Evolutionary conservation across 2,888 invertebrate genomes (phyloP).

Genomic region (Danaus chrysippus): DNA sequence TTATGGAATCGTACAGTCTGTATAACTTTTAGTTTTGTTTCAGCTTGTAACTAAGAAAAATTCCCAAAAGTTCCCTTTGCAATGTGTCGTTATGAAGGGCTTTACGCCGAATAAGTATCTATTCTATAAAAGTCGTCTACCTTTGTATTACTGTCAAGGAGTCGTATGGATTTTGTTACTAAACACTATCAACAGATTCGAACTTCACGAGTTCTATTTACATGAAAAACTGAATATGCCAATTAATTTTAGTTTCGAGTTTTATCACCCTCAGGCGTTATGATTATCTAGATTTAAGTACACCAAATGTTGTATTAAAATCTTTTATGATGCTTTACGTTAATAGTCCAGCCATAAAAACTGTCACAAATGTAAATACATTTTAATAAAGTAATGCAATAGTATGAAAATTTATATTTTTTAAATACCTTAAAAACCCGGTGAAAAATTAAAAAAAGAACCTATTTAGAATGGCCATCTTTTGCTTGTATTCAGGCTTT

Average conservation of each 20-base stretch:
- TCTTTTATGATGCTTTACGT: background rate
- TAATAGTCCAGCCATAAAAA: no score
- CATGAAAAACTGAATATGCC: slow-evolving; percentile 39
- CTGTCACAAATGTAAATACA: no score
- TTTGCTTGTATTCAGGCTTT: no score
- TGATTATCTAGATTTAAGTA: slow-evolving; percentile 13
- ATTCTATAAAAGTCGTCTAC: slow-evolving; percentile 47
- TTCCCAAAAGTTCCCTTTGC: slow-evolving; percentile 38
- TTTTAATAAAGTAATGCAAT: no score
- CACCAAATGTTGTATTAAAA: background rate
- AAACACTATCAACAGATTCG: slow-evolving; percentile 41
- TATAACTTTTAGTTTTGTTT: slow-evolving; percentile 25
- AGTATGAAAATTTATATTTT: no score
- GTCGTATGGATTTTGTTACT: slow-evolving; percentile 39
- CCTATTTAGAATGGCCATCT: no score
- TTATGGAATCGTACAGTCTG: no score
- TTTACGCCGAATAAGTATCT: slow-evolving; percentile 42
- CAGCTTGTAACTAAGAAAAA: slow-evolving; percentile 47
- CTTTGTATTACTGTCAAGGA: slow-evolving; percentile 61
- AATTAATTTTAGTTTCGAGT: slow-evolving; percentile 44
- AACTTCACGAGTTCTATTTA: slow-evolving; percentile 58
- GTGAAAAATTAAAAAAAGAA: no score
- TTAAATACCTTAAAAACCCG: no score
- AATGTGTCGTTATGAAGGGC: slow-evolving; percentile 52
- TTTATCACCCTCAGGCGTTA: slow-evolving; percentile 48